A percentile compares a stretch with the other conserved stretches of the same genome.
phyloP scores from a whole-genome alignment of 2,113 vertebrate genomes.

The Forbesichthys agassizii region DNA sequence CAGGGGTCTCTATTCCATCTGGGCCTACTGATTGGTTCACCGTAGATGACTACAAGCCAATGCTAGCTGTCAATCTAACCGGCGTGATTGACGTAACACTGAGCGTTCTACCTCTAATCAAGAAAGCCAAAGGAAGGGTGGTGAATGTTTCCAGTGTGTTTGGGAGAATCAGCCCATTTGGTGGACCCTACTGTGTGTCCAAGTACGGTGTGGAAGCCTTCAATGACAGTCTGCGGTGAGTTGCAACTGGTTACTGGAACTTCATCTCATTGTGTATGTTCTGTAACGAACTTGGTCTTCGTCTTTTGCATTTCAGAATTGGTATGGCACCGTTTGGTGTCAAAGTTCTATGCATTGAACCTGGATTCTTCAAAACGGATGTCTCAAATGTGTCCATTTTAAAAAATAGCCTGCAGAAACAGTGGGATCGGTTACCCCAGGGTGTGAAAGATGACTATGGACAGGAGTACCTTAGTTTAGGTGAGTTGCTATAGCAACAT shows the following conservation, averaged over 20 bases:
- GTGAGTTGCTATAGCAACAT: constrained; percentile 36
- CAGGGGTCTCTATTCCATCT: constrained; percentile 73
- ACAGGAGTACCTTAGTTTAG: constrained; percentile 55
- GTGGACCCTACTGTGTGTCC: constrained; percentile 78
- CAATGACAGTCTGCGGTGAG: constrained; percentile 72
- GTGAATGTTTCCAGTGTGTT: constrained; percentile 80
- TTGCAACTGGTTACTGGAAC: too few species aligned
- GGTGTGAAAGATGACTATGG: constrained; percentile 75
- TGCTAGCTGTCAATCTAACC: constrained; percentile 78
- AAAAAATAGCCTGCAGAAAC: constrained; percentile 32
- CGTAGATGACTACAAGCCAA: constrained; percentile 77
- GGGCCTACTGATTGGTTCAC: constrained; percentile 78
- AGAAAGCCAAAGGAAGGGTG: constrained; percentile 80
- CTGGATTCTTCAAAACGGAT: constrained; percentile 79
- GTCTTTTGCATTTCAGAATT: constrained; percentile 57
- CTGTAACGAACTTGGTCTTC: not conserved
- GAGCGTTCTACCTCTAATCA: constrained; percentile 82
- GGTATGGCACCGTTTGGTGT: constrained; percentile 80
- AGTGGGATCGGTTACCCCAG: constrained; percentile 76
- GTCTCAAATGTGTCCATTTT: constrained; percentile 57
- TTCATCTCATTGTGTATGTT: not conserved
- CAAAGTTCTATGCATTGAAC: constrained; percentile 81
- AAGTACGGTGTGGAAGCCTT: constrained; percentile 83
- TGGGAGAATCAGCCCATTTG: constrained; percentile 70
- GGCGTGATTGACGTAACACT: constrained; percentile 82